phyloP scores from a whole-genome alignment of 2,797 vertebrate genomes.

The Schizopygopsis malacanthus region DNA sequence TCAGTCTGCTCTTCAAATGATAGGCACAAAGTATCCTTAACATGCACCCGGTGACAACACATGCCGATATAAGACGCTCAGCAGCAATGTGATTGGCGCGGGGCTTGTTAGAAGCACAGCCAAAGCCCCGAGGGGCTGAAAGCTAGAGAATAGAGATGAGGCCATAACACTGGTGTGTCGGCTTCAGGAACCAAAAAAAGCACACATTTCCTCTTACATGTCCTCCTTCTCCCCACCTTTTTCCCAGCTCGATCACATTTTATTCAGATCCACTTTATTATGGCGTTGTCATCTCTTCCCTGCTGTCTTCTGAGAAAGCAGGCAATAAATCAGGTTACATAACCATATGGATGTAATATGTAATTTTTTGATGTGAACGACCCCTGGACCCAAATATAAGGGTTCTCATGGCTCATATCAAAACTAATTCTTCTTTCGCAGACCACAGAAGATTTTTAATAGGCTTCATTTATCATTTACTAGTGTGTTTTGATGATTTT shows the following conservation, averaged over 20 bases:
- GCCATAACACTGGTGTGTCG: conserved; percentile 42
- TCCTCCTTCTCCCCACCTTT: conserved; percentile 3
- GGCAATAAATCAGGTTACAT: conserved; percentile 24
- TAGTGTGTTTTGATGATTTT: conserved; percentile 31
- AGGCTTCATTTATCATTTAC: conserved; percentile 31
- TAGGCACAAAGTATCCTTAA: conserved; percentile 39
- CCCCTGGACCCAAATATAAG: conserved; percentile 28
- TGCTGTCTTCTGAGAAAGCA: conserved; percentile 23
- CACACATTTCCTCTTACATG: conserved; percentile 22
- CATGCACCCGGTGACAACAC: conserved; percentile 48
- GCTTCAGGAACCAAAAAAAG: conserved; percentile 47
- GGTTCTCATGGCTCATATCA: conserved; percentile 13
- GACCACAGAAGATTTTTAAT: conserved; percentile 11
- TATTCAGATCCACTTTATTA: conserved; percentile 19
- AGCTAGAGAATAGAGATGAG: conserved; percentile 40
- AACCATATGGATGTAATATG: conserved; percentile 3
- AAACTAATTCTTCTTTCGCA: conserved; percentile 34
- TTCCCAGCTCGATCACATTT: conserved; percentile 27
- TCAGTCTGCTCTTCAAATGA: conserved; percentile 47
- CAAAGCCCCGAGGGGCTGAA: conserved; percentile 51
- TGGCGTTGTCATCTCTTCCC: background rate
- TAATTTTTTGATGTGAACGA: conserved; percentile 35
- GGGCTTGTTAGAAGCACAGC: conserved; percentile 55
- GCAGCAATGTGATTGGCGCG: conserved; percentile 43
- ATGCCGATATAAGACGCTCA: conserved; percentile 24